Evolutionary conservation across 2,113 vertebrate genomes (phyloP), one percentile per base, ranked within the genome.

Genomic region (Aptenodytes patagonicus): DNA sequence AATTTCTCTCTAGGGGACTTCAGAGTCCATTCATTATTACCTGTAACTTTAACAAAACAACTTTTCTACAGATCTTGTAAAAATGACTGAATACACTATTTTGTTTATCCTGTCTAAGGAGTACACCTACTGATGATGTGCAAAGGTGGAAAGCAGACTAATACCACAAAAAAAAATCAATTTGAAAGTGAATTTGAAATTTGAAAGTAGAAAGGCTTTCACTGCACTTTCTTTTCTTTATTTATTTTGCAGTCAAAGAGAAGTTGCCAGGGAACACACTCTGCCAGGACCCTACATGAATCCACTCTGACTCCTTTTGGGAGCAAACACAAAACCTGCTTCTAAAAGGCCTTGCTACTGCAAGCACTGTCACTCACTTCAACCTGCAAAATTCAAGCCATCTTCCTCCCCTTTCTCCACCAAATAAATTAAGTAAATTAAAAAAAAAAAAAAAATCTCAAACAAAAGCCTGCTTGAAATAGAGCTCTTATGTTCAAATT

Each of bases 261-360:
- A 96, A 84, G 93, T 96, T 97, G 93, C 93, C 91, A 93, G 84
- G 91, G 40, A 96, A 76, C 82, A 51, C 40, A 13, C 13, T 83
- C 44, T 90, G 91, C 93, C 93, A 96, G 90, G 44, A 71, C 52
- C 13, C 40, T 57, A 68, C 57, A 52, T 17, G 65, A 96, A 95
- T 87, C 69, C 24, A 40, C 31, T 92, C 55, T 38, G 55, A 82
- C 61, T 96, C n/a, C 15, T 91, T 96, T 83, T 28, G 25, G 66
- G 65, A 85, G 28, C 70, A 94, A 89, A 76, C 47, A 89, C 75
- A 95, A 96, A 95, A 69, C 38, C 6, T 68, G 61, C n/a, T 25
- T 86, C 44, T 58, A 18, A 80, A 70, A 83, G 38, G 36, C 66
- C 21, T 87, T 87, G 42, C 11, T 81, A 3, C 57, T 57, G n/a